These are phyloP conservation scores for Chrysopilus asiliformis DNA, from an alignment of 2,888 invertebrate species.

Conservation along the genomic window DNA sequence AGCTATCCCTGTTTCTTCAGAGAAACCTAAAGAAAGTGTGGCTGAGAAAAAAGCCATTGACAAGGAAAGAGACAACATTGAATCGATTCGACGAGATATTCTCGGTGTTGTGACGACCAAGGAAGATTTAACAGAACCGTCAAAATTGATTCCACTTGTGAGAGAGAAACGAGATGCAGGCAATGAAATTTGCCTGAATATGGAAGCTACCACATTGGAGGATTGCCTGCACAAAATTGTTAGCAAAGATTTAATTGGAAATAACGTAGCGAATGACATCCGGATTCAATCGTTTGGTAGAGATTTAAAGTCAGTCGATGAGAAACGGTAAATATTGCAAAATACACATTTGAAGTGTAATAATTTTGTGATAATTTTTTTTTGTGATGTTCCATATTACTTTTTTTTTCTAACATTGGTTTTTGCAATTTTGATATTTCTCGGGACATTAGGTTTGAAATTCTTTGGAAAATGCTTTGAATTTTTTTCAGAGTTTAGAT, in stretches of 20 bases:
- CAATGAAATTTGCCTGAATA: slow-evolving; percentile 12
- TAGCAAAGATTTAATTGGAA: too few species aligned
- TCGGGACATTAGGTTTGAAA: too few species aligned
- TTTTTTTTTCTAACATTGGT: not conserved
- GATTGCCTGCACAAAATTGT: slow-evolving; percentile 20
- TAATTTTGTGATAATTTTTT: not conserved
- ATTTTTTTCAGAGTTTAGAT: too few species aligned
- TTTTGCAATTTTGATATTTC: not conserved
- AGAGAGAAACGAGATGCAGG: slow-evolving; percentile 14
- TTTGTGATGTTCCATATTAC: not conserved
- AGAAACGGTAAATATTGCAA: slow-evolving; percentile 10
- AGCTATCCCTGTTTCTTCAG: too few species aligned
- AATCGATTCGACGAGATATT: slow-evolving; percentile 28
- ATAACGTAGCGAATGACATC: too few species aligned
- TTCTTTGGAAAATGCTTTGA: too few species aligned
- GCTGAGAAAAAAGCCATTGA: not conserved
- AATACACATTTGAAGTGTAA: not conserved
- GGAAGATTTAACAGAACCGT: slow-evolving; percentile 6
- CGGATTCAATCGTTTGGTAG: slow-evolving; percentile 26
- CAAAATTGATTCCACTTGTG: not conserved
- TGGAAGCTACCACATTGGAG: too few species aligned
- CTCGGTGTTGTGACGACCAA: slow-evolving; percentile 20
- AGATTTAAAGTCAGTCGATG: slow-evolving; percentile 28
- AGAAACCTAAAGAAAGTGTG: not conserved
- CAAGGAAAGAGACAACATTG: slow-evolving; percentile 21